Conservation (phyloP, 2,113 vertebrate genomes). For the Poeciliopsis prolifica region DNA sequence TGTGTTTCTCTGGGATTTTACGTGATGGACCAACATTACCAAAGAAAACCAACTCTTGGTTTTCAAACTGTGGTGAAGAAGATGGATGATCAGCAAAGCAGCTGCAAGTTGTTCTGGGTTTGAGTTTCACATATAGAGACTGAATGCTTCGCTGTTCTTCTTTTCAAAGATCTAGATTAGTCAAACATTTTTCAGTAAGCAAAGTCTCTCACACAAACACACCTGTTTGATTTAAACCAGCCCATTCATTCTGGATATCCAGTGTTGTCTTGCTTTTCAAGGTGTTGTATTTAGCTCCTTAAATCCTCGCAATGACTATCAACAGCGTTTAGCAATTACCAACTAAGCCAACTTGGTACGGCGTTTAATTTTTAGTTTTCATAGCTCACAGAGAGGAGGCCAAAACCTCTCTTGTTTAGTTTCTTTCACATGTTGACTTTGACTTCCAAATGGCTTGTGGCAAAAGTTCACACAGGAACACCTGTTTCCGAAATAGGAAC, state of each 20-base stretch:
- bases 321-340: neutral
- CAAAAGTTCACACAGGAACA: no score
- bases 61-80: neutral
- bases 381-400: no score
- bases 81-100: neutral
- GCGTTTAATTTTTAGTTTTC: no score
- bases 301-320: neutral
- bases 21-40: no score
- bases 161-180: neutral
- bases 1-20: neutral
- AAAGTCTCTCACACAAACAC: neutral
- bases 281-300: neutral
- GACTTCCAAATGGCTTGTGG: no score
- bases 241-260: neutral
- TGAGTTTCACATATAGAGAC: neutral
- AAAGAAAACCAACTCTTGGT: no score
- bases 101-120: no score
- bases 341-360: no score
- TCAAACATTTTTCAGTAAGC: neutral
- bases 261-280: neutral
- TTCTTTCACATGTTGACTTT: no score
- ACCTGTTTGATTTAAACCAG: neutral
- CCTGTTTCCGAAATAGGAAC: no score
- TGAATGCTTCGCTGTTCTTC: neutral
- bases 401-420: no score